Base-by-base conservation (phyloP, 2,113 vertebrate species). In the Entomyzon cyanotis region DNA sequence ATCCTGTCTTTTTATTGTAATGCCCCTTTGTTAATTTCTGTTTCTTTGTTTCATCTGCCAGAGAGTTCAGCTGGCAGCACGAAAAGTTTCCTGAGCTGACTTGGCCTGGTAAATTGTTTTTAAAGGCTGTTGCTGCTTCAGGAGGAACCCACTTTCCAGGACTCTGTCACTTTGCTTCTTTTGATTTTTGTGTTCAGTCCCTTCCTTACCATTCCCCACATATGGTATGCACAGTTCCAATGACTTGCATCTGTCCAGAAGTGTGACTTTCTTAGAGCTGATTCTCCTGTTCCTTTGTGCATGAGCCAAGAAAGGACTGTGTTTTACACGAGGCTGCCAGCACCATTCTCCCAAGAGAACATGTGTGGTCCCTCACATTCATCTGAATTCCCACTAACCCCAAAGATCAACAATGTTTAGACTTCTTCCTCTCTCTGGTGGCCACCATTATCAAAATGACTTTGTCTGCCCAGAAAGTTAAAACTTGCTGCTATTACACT, bases 201-300 rank as follows among this genome's bases (percentile, higher is more conserved):
- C 44, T 84, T 91, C 46, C 53, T 79, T 68, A 41, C 94, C 50
- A 16, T 65, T 95, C 46, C 58, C 46, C 63, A 83, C 94, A 95
- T 80, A 74, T 87, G 94, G 82, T 62, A 25, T 0, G 3, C 87
- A 59, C 59, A 81, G 70, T 95, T 76, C 63, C 75, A 79, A 83
- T 80, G 93, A 85, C 67, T 95, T 94, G 82, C 95, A 93, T 97
- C 84, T 95, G 87, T 85, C 78, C 91, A 80, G 81, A 95, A 97
- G 94, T 95, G 94, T 95, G 82, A 93, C 78, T 94, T 93, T 91
- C 81, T 87, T 74, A 83, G 78, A 94, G 70, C 47, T 88, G 82
- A 83, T 88, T 95, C 71, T 83, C 75, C 74, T 73, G 42, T 58
- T 95, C 37, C 84, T 97, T 93, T 95, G 55, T 93, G 70, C 15